Evolutionary conservation across 1,140 invertebrate genomes (phyloP).

Genomic region (Brachionus manjavacas): DNA sequence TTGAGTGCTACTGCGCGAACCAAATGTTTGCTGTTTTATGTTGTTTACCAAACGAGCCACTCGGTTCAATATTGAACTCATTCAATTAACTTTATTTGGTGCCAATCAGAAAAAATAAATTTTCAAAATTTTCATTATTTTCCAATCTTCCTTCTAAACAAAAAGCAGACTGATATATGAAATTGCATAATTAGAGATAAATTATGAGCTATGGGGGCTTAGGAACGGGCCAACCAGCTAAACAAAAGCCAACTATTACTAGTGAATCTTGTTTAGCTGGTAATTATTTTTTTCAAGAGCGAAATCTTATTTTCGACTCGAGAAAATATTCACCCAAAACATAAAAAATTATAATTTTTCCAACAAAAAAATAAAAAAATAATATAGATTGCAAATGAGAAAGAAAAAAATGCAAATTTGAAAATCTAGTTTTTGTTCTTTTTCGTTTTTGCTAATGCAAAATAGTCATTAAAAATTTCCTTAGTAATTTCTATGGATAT

Average conservation of each 20-base stretch:
- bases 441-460: neutral
- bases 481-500: constrained; percentile 31
- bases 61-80: constrained; percentile 3
- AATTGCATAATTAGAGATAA: neutral
- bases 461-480: neutral
- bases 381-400: neutral
- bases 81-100: neutral
- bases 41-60: constrained; percentile 25
- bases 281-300: neutral
- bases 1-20: neutral
- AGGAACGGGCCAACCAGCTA: neutral
- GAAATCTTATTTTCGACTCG: neutral
- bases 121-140: neutral
- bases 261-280: neutral
- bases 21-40: neutral
- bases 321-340: neutral
- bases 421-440: neutral
- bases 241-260: neutral
- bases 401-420: neutral
- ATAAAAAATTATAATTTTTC: neutral
- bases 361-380: neutral
- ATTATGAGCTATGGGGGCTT: neutral
- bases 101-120: neutral
- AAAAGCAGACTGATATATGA: neutral
- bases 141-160: neutral